Evolutionary conservation across 2,797 vertebrate species (phyloP).

Genomic region (Trachurus trachurus): DNA sequence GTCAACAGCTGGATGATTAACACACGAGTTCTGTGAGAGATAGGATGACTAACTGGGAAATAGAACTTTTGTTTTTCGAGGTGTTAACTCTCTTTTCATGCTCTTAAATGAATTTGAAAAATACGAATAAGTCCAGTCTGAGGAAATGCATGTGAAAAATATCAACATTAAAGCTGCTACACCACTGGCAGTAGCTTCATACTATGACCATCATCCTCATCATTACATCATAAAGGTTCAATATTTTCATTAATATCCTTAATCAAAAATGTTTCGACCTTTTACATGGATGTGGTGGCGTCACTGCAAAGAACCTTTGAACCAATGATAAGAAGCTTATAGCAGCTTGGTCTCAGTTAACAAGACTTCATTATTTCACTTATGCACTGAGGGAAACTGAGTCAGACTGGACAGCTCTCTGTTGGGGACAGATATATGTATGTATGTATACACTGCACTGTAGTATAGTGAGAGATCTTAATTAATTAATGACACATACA

Average conservation of each 20-base stretch:
- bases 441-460: slow-evolving; percentile 23
- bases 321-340: slow-evolving; percentile 78
- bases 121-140: background rate
- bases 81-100: background rate
- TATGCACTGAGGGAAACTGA: slow-evolving; percentile 44
- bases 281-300: slow-evolving; percentile 29
- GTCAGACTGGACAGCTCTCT: slow-evolving; percentile 2
- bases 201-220: background rate
- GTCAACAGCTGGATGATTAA: background rate
- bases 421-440: slow-evolving; percentile 3
- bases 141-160: background rate
- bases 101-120: background rate
- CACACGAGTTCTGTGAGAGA: background rate
- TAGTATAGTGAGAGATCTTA: background rate
- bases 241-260: slow-evolving; percentile 5
- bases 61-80: background rate
- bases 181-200: background rate
- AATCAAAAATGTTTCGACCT: slow-evolving; percentile 20
- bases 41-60: background rate
- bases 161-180: background rate
- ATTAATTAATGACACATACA: background rate
- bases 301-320: slow-evolving; percentile 70
- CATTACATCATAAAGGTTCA: background rate
- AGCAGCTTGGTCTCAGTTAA: slow-evolving; percentile 41
- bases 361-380: slow-evolving; percentile 70